These are phyloP conservation scores for Lindbergichthys nudifrons DNA, from an alignment of 2,797 vertebrate genomes.

Conservation along the genomic window DNA sequence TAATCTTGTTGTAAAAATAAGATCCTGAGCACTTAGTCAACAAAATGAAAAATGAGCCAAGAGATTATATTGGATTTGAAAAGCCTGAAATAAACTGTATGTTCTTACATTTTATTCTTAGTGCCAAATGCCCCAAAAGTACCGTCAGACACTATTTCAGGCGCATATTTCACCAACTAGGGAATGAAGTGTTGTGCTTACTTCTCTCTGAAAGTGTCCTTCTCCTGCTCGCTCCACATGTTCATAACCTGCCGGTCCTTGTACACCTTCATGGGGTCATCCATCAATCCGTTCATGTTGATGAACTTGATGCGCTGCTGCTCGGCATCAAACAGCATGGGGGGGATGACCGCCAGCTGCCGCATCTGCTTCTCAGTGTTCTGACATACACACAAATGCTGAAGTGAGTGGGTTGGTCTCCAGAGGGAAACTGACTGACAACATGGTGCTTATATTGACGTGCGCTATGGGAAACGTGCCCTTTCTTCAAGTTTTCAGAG, in stretches of 20 bases:
- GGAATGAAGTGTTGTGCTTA: conserved; percentile 76
- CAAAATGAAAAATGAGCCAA: background rate
- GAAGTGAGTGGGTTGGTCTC: conserved; percentile 43
- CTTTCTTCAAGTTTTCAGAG: conserved; percentile 19
- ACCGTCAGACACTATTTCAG: background rate
- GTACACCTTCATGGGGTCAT: conserved; percentile 98
- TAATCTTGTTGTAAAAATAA: background rate
- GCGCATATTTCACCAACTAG: background rate
- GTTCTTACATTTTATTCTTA: background rate
- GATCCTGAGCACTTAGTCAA: background rate
- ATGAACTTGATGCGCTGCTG: conserved; percentile 98
- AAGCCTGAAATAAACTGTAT: background rate
- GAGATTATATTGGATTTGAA: conserved; percentile 6
- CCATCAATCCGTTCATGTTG: conserved; percentile 99
- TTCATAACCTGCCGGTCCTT: conserved; percentile 99
- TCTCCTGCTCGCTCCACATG: conserved; percentile 98
- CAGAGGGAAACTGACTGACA: conserved; percentile 37
- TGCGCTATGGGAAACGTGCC: conserved; percentile 16
- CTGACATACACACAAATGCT: conserved; percentile 53
- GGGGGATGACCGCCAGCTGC: conserved; percentile 97
- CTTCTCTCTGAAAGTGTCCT: conserved; percentile 99
- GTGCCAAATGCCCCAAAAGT: background rate
- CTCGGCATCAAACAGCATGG: conserved; percentile 98
- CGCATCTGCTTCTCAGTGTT: conserved; percentile 92
- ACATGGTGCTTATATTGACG: conserved; percentile 5